phyloP scores from a whole-genome alignment of 1,140 invertebrate genomes.

The Ylistrum balloti region DNA sequence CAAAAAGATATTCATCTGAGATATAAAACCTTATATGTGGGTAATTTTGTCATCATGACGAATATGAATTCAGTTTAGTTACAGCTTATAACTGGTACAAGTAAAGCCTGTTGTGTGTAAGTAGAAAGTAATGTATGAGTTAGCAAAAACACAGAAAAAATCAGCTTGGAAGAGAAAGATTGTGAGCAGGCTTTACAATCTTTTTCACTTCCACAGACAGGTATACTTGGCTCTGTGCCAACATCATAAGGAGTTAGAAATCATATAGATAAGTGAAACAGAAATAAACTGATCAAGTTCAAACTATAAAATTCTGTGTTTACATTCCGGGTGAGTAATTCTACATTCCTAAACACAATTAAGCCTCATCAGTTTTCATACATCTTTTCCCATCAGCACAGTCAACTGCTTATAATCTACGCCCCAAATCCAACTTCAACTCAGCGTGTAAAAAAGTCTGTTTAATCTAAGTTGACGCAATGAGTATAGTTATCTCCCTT shows the following conservation, averaged over 20 bases:
- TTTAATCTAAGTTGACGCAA: background rate
- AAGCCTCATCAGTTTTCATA: background rate
- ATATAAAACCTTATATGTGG: too few relatives aligned
- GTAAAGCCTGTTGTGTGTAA: too few relatives aligned
- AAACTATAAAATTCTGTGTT: conserved; percentile 32
- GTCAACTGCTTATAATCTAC: background rate
- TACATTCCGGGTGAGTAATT: conserved; percentile 25
- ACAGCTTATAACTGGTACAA: too few relatives aligned
- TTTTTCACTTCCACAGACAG: background rate
- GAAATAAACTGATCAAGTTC: conserved; percentile 17
- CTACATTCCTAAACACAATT: background rate
- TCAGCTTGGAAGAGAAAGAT: background rate
- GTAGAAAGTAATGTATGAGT: too few relatives aligned
- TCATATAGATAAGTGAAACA: conserved; percentile 1
- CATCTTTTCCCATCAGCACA: background rate
- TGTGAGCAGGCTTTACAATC: background rate
- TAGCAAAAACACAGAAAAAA: too few relatives aligned
- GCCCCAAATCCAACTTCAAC: background rate
- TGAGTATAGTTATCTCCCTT: background rate
- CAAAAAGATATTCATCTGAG: too few relatives aligned
- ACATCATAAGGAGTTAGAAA: background rate
- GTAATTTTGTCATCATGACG: too few relatives aligned
- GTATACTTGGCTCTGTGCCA: background rate
- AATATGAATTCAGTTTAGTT: too few relatives aligned
- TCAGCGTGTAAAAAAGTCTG: background rate